These are phyloP conservation scores for Pollachius pollachius DNA, from an alignment of 2,113 vertebrate species.

Conservation along the genomic window DNA sequence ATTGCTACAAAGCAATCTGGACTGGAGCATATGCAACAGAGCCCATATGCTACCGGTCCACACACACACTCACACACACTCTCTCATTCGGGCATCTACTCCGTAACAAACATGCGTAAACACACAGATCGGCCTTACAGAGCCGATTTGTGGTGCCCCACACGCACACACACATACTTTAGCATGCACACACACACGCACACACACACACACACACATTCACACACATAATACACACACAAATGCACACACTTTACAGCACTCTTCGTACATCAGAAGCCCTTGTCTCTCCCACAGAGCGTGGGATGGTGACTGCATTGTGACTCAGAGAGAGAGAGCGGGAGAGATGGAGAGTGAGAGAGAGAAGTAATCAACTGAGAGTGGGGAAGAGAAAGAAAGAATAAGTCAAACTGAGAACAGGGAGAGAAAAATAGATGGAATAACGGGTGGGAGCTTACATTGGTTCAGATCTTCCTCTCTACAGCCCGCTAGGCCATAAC, in stretches of 20 bases:
- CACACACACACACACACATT: conserved; percentile 18
- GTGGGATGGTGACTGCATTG: conserved; percentile 68
- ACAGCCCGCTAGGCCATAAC: not conserved
- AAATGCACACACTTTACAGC: conserved; percentile 56
- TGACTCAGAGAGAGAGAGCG: conserved; percentile 61
- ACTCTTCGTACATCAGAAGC: conserved; percentile 66
- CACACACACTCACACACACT: conserved; percentile 1
- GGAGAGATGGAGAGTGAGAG: not conserved
- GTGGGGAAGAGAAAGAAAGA: not conserved
- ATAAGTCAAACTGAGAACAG: not conserved
- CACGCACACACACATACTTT: not conserved
- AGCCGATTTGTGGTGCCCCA: not conserved
- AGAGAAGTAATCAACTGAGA: not conserved
- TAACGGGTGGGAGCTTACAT: not conserved
- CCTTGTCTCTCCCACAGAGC: conserved; percentile 68
- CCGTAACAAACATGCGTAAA: too few species aligned
- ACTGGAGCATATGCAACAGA: too few species aligned
- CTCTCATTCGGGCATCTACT: not conserved
- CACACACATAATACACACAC: conserved; percentile 34
- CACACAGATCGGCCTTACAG: too few species aligned
- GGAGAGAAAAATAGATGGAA: not conserved
- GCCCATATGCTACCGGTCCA: not conserved
- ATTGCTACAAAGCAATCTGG: not conserved
- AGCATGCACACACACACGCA: conserved; percentile 28
- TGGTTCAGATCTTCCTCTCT: not conserved